These are phyloP conservation scores for Zootoca vivipara DNA, from an alignment of 2,113 vertebrate species.

Conservation along the genomic window DNA sequence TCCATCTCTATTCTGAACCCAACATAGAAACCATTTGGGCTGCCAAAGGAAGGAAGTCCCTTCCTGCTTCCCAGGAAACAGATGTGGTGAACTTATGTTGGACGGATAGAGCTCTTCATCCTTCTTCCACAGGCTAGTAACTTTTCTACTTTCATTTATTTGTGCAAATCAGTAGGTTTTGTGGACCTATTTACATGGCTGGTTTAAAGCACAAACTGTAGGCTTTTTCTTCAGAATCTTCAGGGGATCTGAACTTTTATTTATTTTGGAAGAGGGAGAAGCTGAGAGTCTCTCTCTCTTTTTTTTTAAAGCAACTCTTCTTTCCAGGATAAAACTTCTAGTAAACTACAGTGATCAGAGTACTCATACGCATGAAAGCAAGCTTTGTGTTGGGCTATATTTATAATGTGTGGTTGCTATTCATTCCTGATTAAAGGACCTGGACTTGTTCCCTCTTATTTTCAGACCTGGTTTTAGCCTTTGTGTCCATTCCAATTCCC, in stretches of 20 bases:
- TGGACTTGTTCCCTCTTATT: background rate
- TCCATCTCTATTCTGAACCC: no score
- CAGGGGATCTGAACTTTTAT: background rate
- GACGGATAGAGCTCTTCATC: no score
- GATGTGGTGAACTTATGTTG: no score
- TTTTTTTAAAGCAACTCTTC: background rate
- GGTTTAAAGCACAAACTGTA: background rate
- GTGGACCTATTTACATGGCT: no score
- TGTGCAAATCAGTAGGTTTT: no score
- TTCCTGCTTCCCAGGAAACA: no score
- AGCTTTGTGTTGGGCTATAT: no score
- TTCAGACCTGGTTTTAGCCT: slow-evolving; percentile 35
- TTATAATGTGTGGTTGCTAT: background rate
- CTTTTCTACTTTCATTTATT: no score
- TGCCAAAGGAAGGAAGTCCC: no score
- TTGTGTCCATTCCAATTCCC: slow-evolving; percentile 55
- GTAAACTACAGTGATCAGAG: background rate
- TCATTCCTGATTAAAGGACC: background rate
- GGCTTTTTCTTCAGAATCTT: background rate
- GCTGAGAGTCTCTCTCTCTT: background rate
- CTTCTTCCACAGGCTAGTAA: no score
- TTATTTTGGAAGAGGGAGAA: background rate
- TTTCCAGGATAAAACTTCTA: background rate
- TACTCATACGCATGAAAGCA: background rate
- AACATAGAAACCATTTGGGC: no score